Base-by-base conservation (phyloP, 2,888 invertebrate genomes). In the Sphaerophoria taeniata region DNA sequence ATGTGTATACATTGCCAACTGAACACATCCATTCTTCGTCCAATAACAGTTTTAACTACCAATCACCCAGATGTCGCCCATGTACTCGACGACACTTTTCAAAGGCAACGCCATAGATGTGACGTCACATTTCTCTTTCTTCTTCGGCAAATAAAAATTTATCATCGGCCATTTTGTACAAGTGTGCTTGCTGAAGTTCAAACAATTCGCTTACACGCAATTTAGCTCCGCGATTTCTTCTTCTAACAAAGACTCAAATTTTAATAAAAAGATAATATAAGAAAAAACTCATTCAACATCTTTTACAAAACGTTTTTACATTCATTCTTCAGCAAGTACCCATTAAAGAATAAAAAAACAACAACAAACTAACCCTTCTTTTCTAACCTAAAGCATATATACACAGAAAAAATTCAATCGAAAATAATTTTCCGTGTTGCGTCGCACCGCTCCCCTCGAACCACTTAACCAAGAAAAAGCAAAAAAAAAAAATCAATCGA, bases 131-230 rank as follows among this genome's bases (percentile, higher is more conserved):
- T 80, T 69, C 45, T 60, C 67, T 36, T 61, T 47, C 36, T 77
- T 73, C 70, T 81, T 81, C 76, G 70, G 73, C 63, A 70, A 71
- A 85, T 63, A 76, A 81, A 24, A 85, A 73, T 70, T 77, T 39
- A 76, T 87, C 87, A 75, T 87, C 87, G 87, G 88, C 88, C 88
- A 88, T 88, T 88, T 88, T 88, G 88, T 88, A 83, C 75, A 87
- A 88, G 87, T 88, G 87, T 88, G 88, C 87, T 88, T 87, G 88
- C 80, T 87, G 83, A 87, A 85, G 85, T 85, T 87, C 76, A 87
- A 87, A 87, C 82, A 87, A 76, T 85, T 80, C 81, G 82, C 67
- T 80, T 70, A 70, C 70, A 60, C 76, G 80, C 55, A 80, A 65
- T 63, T 72, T 81, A 76, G 73, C 81, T 77, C 81, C 63, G 81